Conservation (phyloP, 2,888 invertebrate genomes). For the Cosmia trapezina region DNA sequence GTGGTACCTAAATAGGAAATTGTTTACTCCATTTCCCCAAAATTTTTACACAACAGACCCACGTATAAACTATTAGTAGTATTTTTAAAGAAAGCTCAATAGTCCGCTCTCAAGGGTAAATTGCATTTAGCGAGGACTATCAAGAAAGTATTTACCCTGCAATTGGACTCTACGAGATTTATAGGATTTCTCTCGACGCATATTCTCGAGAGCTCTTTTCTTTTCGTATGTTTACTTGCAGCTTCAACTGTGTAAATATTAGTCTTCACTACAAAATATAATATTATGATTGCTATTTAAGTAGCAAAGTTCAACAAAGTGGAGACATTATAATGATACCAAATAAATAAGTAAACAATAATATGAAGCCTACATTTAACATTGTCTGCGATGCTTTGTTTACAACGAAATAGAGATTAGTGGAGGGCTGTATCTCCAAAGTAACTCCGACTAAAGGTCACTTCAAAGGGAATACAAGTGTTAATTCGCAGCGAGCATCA, state of each 20-base stretch:
- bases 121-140: slow-evolving; percentile 77
- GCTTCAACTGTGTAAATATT: slow-evolving; percentile 56
- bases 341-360: slow-evolving; percentile 14
- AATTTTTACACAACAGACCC: background rate
- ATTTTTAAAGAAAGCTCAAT: slow-evolving; percentile 61
- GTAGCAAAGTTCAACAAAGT: slow-evolving; percentile 18
- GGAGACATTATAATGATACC: background rate
- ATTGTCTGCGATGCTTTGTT: slow-evolving; percentile 5
- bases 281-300: slow-evolving; percentile 26
- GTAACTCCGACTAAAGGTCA: slow-evolving; percentile 32
- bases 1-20: background rate
- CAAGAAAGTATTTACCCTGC: slow-evolving; percentile 78
- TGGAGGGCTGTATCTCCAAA: slow-evolving; percentile 23
- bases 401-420: slow-evolving; percentile 17
- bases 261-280: slow-evolving; percentile 41
- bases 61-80: slow-evolving; percentile 50
- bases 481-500: slow-evolving; percentile 53
- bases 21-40: background rate
- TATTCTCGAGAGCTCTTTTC: slow-evolving; percentile 64
- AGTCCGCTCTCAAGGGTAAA: slow-evolving; percentile 71
- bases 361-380: slow-evolving; percentile 5
- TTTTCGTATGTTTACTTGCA: slow-evolving; percentile 61
- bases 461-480: slow-evolving; percentile 53
- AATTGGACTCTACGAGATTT: slow-evolving; percentile 80
- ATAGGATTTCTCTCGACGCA: slow-evolving; percentile 74